Percentiles rank a stretch among this genome's conserved stretches.
phyloP scores from a whole-genome alignment of 2,113 vertebrate genomes.

The Anser brachyrhynchus region DNA sequence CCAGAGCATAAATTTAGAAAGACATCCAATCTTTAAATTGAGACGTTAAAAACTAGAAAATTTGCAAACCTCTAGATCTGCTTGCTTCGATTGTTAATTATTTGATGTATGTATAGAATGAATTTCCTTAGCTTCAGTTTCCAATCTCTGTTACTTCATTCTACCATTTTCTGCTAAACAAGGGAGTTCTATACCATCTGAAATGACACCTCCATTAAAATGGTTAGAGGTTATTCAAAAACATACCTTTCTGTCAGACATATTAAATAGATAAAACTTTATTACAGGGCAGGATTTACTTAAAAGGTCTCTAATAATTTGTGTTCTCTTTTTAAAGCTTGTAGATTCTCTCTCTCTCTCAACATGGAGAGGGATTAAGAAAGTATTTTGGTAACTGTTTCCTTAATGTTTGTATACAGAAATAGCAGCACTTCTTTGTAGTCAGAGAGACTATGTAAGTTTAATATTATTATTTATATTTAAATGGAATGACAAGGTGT shows the following conservation, averaged over 20 bases:
- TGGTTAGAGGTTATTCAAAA: neutral
- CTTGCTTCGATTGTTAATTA: neutral
- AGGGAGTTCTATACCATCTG: neutral
- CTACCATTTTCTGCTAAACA: neutral
- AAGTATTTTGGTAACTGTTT: neutral
- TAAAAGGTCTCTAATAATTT: neutral
- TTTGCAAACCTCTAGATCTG: neutral
- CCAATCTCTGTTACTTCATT: neutral
- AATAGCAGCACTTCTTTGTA: neutral
- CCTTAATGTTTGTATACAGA: neutral
- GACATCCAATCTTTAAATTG: neutral
- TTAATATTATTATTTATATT: neutral
- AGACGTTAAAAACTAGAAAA: constrained; percentile 16
- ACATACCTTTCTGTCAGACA: neutral
- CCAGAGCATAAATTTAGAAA: neutral
- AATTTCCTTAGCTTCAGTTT: neutral
- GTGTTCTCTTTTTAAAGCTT: neutral
- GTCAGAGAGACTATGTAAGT: neutral
- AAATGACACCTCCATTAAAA: neutral
- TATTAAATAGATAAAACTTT: neutral
- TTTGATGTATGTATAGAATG: neutral
- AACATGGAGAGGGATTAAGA: neutral
- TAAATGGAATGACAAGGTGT: neutral
- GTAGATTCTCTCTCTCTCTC: neutral
- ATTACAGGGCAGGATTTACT: neutral